phyloP scores from a whole-genome alignment of 2,797 vertebrate genomes.

The Potorous gilbertii region DNA sequence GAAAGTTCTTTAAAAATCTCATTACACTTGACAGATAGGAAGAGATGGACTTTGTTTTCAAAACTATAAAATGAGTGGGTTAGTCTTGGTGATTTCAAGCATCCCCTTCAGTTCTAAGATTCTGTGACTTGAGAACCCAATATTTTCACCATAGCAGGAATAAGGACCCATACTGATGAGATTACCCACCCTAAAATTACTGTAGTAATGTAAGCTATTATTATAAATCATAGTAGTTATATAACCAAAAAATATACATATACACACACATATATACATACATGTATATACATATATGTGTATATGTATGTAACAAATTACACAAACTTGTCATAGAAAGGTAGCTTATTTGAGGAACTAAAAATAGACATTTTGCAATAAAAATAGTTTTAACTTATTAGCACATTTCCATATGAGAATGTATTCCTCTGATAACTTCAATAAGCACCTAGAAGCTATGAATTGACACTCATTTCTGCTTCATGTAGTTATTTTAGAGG shows the following conservation, averaged over 20 bases:
- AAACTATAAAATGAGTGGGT: not conserved
- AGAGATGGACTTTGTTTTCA: not conserved
- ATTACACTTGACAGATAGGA: not conserved
- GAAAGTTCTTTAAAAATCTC: not conserved
- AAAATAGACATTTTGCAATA: not conserved
- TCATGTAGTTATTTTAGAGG: not conserved
- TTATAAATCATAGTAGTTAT: not conserved
- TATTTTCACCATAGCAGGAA: not conserved
- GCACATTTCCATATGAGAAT: not conserved
- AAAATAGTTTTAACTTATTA: constrained; percentile 53
- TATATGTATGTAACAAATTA: not conserved
- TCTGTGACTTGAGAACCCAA: not conserved
- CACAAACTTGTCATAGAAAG: not conserved
- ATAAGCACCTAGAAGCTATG: constrained; percentile 30
- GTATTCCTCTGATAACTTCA: constrained; percentile 35
- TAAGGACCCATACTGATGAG: not conserved
- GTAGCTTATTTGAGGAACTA: not conserved
- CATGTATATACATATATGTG: not conserved
- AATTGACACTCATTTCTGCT: not conserved
- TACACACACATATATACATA: too few relatives aligned
- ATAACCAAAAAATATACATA: not conserved
- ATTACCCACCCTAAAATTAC: not conserved
- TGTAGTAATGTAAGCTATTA: not conserved
- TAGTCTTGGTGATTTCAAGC: not conserved
- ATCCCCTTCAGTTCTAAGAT: not conserved